phyloP scores from a whole-genome alignment of 2,888 invertebrate genomes.

The Lomographa bimaculata region DNA sequence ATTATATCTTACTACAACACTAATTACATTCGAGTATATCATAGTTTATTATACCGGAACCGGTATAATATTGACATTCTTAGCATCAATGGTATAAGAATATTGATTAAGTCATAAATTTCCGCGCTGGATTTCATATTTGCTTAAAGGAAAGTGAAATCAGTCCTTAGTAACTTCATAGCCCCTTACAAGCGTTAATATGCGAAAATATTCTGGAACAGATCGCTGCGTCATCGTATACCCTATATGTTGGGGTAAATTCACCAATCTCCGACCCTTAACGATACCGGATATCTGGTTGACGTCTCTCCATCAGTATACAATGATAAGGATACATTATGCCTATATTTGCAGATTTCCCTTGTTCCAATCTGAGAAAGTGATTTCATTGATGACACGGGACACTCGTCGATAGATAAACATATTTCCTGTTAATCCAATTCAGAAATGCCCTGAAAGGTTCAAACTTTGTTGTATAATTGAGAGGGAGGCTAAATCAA shows the following conservation, averaged over 20 bases:
- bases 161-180: no score
- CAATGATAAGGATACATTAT: constrained; percentile 28
- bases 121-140: no score
- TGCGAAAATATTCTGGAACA: constrained; percentile 32
- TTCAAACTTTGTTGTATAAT: constrained; percentile 18
- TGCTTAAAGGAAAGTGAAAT: no score
- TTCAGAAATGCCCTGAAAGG: constrained; percentile 3
- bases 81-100: no score
- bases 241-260: constrained; percentile 27
- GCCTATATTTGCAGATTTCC: constrained; percentile 21
- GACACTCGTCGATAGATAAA: constrained; percentile 23
- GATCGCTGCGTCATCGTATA: constrained; percentile 30
- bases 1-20: no score
- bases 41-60: no score
- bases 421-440: constrained; percentile 15
- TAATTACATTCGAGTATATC: no score
- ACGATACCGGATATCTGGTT: constrained; percentile 32
- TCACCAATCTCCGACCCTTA: constrained; percentile 31
- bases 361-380: constrained; percentile 22
- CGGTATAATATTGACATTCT: no score
- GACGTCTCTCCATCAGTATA: constrained; percentile 26
- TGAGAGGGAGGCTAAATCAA: constrained; percentile 15
- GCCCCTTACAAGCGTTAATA: no score
- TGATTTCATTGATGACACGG: constrained; percentile 16
- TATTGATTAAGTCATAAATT: no score